Evolutionary conservation across 2,113 vertebrate genomes (phyloP).

Genomic region (Cichladusa arquata): DNA sequence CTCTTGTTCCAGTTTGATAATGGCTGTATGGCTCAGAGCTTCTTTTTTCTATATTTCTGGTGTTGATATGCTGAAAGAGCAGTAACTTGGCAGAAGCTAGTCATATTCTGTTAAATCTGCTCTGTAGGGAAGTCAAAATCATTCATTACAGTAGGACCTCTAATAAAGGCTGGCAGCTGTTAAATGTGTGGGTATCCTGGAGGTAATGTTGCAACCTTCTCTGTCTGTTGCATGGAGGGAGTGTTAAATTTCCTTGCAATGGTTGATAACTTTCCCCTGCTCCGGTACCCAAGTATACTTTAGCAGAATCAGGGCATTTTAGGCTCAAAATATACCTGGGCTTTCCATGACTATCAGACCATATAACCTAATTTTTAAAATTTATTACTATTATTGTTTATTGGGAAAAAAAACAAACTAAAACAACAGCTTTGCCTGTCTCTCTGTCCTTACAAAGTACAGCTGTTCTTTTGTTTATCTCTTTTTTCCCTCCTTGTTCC

Average conservation of each 20-base stretch:
- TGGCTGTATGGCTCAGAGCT: background rate
- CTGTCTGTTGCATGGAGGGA: background rate
- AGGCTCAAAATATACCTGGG: background rate
- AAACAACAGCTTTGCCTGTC: background rate
- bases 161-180: background rate
- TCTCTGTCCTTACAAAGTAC: background rate
- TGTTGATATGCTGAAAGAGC: background rate
- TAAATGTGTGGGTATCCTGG: background rate
- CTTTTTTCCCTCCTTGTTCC: background rate
- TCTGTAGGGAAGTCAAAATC: background rate
- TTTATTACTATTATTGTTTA: background rate
- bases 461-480: background rate
- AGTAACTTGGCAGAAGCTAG: background rate
- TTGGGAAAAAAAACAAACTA: background rate
- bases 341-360: background rate
- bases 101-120: background rate
- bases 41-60: background rate
- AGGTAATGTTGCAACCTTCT: background rate
- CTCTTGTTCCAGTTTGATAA: background rate
- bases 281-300: background rate
- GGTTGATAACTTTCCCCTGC: background rate
- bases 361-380: background rate
- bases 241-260: background rate
- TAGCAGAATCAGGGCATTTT: background rate
- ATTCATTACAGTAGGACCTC: background rate